A percentile compares a stretch with the other conserved stretches of the same genome.
phyloP scores from a whole-genome alignment of 2,113 vertebrate genomes.

The Probosciger aterrimus region DNA sequence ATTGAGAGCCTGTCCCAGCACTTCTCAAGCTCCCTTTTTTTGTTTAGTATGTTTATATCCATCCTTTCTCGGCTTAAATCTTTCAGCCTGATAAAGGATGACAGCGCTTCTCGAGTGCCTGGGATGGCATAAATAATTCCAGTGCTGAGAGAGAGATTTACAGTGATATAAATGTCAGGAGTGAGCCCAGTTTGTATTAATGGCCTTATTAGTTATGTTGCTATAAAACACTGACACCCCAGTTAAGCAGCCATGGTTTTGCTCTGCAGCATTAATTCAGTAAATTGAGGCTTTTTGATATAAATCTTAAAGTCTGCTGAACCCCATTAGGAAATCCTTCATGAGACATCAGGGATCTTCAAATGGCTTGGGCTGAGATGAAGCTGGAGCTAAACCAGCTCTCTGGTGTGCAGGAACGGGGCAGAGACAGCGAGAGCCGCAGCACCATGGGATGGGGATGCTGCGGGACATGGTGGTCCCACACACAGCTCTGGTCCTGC shows the following conservation, averaged over 20 bases:
- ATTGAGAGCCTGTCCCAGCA: neutral
- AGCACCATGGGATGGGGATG: fast-evolving
- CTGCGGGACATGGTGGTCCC: fast-evolving
- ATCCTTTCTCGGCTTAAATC: neutral
- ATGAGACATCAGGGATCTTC: neutral
- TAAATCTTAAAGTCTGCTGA: slow-evolving; percentile 61
- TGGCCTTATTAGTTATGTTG: slow-evolving; percentile 79
- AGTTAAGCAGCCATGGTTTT: slow-evolving; percentile 66
- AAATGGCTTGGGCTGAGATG: neutral
- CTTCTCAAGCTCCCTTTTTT: neutral
- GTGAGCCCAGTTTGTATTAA: slow-evolving; percentile 76
- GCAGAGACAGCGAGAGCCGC: neutral
- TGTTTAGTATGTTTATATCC: neutral
- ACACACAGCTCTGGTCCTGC: neutral
- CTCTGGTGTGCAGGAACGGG: neutral
- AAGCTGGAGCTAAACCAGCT: neutral
- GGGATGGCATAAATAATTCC: slow-evolving; percentile 66
- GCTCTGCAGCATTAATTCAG: slow-evolving; percentile 71
- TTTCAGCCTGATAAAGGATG: slow-evolving; percentile 49
- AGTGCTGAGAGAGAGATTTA: slow-evolving; percentile 69
- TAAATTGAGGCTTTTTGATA: slow-evolving; percentile 61
- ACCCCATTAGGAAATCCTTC: slow-evolving; percentile 60
- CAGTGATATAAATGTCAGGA: slow-evolving; percentile 68
- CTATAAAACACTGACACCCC: slow-evolving; percentile 74
- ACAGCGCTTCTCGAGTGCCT: slow-evolving; percentile 5